phyloP scores from a whole-genome alignment of 2,888 invertebrate species.

The Tromatobia lineatoria region DNA sequence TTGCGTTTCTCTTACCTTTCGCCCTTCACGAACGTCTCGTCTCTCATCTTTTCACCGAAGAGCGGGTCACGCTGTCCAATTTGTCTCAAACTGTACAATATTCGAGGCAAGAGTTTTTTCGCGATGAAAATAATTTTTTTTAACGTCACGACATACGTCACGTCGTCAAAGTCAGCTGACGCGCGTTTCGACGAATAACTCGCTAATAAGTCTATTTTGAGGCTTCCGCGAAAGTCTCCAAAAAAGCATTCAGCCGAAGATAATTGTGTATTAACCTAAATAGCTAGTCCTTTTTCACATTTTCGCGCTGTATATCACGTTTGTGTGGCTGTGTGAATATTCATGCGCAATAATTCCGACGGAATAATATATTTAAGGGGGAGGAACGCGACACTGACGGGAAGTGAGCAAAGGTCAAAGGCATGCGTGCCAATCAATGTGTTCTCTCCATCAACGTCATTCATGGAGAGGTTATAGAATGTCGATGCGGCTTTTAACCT shows the following conservation, averaged over 20 bases:
- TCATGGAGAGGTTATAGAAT: conserved; percentile 8
- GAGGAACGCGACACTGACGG: conserved; percentile 20
- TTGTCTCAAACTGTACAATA: background rate
- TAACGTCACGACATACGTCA: background rate
- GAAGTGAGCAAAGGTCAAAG: conserved; percentile 46
- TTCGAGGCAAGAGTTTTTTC: background rate
- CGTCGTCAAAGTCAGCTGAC: too few relatives aligned
- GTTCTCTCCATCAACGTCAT: conserved; percentile 26
- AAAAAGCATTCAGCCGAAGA: background rate
- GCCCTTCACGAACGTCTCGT: conserved; percentile 4
- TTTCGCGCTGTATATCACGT: background rate
- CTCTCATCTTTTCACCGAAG: background rate
- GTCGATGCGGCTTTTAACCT: conserved; percentile 28
- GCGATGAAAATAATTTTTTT: background rate
- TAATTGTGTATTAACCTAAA: background rate
- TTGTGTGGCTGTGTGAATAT: background rate
- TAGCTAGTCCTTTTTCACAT: background rate
- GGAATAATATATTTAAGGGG: conserved; percentile 30
- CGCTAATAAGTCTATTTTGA: conserved; percentile 1
- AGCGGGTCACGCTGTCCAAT: background rate
- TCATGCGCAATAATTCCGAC: conserved; percentile 30
- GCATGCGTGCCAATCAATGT: conserved; percentile 36
- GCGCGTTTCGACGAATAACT: background rate
- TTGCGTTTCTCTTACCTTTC: conserved; percentile 8
- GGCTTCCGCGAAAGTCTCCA: conserved; percentile 7